These are phyloP conservation scores for Agriopis aurantiaria DNA, from an alignment of 2,888 invertebrate species.

Conservation along the genomic window DNA sequence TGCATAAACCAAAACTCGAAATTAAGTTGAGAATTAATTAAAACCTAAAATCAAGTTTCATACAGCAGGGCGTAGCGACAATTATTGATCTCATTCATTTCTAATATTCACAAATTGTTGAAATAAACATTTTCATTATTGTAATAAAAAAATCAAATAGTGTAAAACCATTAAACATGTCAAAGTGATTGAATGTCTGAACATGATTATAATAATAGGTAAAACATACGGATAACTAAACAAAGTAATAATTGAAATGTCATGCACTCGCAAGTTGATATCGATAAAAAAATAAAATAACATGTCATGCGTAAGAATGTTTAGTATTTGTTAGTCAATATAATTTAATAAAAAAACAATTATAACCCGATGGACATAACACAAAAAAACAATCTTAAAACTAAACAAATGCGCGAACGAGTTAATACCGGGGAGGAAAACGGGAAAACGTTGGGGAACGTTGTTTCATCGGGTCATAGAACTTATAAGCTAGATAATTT, in stretches of 20 bases:
- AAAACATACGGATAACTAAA: constrained; percentile 54
- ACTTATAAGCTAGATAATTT: constrained; percentile 72
- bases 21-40: constrained; percentile 64
- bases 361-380: constrained; percentile 52
- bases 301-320: constrained; percentile 82
- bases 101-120: constrained; percentile 71
- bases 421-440: constrained; percentile 70
- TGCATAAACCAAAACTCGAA: constrained; percentile 82
- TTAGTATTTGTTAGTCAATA: constrained; percentile 85
- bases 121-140: constrained; percentile 67
- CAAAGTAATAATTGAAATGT: constrained; percentile 56
- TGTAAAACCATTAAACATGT: constrained; percentile 70
- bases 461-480: constrained; percentile 61
- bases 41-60: constrained; percentile 82
- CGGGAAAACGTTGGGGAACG: constrained; percentile 71
- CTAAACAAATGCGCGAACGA: constrained; percentile 61
- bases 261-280: constrained; percentile 84
- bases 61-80: constrained; percentile 74
- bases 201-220: constrained; percentile 54
- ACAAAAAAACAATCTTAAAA: constrained; percentile 48
- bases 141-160: constrained; percentile 57
- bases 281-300: constrained; percentile 63
- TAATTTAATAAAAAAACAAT: constrained; percentile 69
- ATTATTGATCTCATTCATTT: constrained; percentile 61
- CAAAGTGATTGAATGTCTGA: constrained; percentile 69